A percentile compares a stretch with the other conserved stretches of the same genome.
Conservation (phyloP, 2,113 vertebrate species). For the Tragelaphus strepsiceros region DNA sequence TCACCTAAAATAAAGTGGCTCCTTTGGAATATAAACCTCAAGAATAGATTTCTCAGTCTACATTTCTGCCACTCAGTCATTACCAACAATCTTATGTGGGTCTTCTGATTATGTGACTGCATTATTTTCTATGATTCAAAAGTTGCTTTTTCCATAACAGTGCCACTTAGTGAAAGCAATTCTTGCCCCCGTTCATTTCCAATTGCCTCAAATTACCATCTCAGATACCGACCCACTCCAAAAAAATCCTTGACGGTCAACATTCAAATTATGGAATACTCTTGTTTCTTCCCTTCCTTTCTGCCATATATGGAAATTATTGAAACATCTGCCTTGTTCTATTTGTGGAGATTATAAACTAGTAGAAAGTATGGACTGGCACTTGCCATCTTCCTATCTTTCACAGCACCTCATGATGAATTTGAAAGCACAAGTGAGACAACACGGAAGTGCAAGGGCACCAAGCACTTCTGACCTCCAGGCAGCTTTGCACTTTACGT, state of each 20-base stretch:
- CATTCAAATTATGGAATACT: neutral
- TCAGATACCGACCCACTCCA: neutral
- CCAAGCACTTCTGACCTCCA: neutral
- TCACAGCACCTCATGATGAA: neutral
- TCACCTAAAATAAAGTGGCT: slow-evolving; percentile 44
- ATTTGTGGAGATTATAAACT: neutral
- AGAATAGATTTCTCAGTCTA: neutral
- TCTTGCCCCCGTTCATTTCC: slow-evolving; percentile 29
- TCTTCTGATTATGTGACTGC: slow-evolving; percentile 24
- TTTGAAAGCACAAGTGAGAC: neutral
- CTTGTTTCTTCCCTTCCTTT: neutral
- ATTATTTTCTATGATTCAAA: slow-evolving; percentile 38
- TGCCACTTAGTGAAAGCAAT: slow-evolving; percentile 32
- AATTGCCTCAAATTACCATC: slow-evolving; percentile 10
- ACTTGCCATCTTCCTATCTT: neutral
- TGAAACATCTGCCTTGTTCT: neutral
- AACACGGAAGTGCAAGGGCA: neutral
- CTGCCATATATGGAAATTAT: neutral
- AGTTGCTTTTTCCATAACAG: slow-evolving; percentile 14
- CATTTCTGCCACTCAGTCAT: neutral
- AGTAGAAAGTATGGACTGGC: neutral
- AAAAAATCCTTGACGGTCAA: slow-evolving; percentile 2
- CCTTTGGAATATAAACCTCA: slow-evolving; percentile 35
- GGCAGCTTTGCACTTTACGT: neutral
- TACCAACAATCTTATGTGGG: slow-evolving; percentile 6